phyloP scores from a whole-genome alignment of 2,888 invertebrate species.

The Tachina grossa region DNA sequence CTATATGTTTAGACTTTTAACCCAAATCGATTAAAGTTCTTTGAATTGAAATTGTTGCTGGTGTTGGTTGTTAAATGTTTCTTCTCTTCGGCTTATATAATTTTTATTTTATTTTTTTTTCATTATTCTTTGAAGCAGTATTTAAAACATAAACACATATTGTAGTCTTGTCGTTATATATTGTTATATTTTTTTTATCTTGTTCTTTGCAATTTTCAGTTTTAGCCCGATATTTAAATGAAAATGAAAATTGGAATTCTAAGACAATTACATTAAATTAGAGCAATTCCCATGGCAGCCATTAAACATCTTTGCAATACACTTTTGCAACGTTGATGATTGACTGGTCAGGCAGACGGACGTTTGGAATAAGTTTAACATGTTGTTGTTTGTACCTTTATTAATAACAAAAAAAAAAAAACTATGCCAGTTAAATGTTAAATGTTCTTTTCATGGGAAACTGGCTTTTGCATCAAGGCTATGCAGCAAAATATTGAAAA shows the following conservation, averaged over 20 bases:
- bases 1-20: conserved; percentile 74
- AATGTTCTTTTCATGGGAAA: conserved; percentile 54
- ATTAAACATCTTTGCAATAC: conserved; percentile 51
- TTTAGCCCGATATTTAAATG: conserved; percentile 77
- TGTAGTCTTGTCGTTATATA: conserved; percentile 25
- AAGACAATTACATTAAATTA: conserved; percentile 82
- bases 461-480: neutral
- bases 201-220: conserved; percentile 40
- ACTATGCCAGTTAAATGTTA: conserved; percentile 65
- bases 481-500: conserved; percentile 33
- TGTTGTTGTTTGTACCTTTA: conserved; percentile 47
- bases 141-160: conserved; percentile 53
- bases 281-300: conserved; percentile 81
- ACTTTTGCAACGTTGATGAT: neutral
- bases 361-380: no score
- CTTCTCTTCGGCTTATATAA: neutral
- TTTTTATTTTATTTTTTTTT: no score
- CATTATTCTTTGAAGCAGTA: conserved; percentile 15
- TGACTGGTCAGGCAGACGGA: neutral
- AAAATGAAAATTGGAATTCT: conserved; percentile 78
- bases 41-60: conserved; percentile 62
- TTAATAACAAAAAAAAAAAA: conserved; percentile 24
- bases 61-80: conserved; percentile 45
- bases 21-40: conserved; percentile 83
- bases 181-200: neutral